Evolutionary conservation across 2,888 invertebrate species (phyloP).

Genomic region (Drosophila phalerata): DNA sequence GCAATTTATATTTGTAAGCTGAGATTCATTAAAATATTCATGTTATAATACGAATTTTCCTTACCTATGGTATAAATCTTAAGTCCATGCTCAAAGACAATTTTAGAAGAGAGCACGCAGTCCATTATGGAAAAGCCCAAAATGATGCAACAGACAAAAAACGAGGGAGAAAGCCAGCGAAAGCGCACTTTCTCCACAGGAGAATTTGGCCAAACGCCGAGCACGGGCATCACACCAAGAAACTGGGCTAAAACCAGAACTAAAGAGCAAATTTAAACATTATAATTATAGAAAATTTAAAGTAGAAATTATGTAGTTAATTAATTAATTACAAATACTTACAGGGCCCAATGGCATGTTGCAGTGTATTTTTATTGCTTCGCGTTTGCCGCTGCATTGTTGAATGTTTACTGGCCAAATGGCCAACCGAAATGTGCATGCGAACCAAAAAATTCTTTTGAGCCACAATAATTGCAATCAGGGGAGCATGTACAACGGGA

Average conservation of each 20-base stretch:
- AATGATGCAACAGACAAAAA: conserved; percentile 62
- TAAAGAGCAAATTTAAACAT: conserved; percentile 24
- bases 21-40: background rate
- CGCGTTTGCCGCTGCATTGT: conserved; percentile 50
- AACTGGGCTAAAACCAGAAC: conserved; percentile 86
- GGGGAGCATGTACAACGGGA: conserved; percentile 26
- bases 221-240: conserved; percentile 87
- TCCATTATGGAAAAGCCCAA: conserved; percentile 69
- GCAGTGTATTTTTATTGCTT: conserved; percentile 84
- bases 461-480: conserved; percentile 34
- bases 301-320: conserved; percentile 7
- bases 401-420: conserved; percentile 34
- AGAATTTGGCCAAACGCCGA: conserved; percentile 84
- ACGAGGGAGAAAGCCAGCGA: conserved; percentile 73
- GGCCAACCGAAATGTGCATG: conserved; percentile 14
- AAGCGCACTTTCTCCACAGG: conserved; percentile 80
- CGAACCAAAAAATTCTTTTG: conserved; percentile 4
- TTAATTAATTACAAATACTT: conserved; percentile 49
- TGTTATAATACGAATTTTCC: background rate
- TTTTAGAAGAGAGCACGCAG: conserved; percentile 64
- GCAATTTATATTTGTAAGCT: no score
- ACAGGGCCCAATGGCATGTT: conserved; percentile 86
- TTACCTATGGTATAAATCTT: conserved; percentile 81
- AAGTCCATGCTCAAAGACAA: conserved; percentile 74
- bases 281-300: background rate